phyloP scores from a whole-genome alignment of 2,113 vertebrate genomes.

The Dromas ardeola region DNA sequence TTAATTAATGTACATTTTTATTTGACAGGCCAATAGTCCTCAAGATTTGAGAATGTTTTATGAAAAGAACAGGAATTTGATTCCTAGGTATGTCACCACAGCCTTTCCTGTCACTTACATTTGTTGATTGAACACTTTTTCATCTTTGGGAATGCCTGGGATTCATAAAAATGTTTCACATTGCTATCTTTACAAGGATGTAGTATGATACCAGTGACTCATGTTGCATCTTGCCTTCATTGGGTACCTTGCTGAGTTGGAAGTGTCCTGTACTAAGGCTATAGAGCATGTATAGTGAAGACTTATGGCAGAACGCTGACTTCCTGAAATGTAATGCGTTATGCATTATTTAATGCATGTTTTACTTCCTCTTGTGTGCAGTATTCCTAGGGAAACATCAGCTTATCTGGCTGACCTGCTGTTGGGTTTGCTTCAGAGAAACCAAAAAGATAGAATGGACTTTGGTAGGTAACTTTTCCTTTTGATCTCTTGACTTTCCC shows the following conservation, averaged over 20 bases:
- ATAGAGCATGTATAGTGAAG: background rate
- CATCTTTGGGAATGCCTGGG: background rate
- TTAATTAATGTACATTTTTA: slow-evolving; percentile 51
- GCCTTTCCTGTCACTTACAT: background rate
- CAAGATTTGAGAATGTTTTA: slow-evolving; percentile 98
- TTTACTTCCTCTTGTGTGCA: slow-evolving; percentile 50
- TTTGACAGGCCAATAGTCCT: slow-evolving; percentile 90
- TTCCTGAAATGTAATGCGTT: background rate
- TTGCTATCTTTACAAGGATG: background rate
- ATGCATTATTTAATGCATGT: background rate
- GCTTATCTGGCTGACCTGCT: slow-evolving; percentile 85
- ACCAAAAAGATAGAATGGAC: slow-evolving; percentile 96
- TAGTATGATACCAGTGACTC: background rate
- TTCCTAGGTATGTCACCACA: slow-evolving; percentile 84
- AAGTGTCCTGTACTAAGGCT: background rate
- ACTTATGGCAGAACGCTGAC: background rate
- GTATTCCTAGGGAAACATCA: slow-evolving; percentile 95
- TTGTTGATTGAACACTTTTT: slow-evolving; percentile 7
- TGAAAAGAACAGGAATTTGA: slow-evolving; percentile 93
- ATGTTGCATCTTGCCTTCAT: background rate
- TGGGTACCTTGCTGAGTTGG: background rate
- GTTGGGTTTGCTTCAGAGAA: slow-evolving; percentile 92
- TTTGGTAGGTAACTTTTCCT: slow-evolving; percentile 82
- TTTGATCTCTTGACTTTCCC: background rate
- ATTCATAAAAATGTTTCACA: background rate